Percentiles rank a stretch among this genome's conserved stretches.
Conservation (phyloP, 2,888 invertebrate species). For the Trissonchulus sp. region DNA sequence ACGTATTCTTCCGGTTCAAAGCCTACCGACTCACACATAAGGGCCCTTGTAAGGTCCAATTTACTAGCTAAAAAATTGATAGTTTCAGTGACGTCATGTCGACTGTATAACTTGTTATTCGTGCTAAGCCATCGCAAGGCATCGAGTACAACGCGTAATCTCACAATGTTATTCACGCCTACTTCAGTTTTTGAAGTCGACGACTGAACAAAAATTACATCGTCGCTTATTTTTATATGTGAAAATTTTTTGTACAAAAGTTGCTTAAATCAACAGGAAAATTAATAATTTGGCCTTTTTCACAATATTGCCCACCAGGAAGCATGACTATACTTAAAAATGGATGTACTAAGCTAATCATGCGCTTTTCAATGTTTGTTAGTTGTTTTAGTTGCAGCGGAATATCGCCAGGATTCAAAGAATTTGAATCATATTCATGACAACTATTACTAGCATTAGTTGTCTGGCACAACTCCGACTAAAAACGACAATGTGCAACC, state of each 20-base stretch:
- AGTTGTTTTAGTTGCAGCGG: neutral
- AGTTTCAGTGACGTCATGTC: neutral
- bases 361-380: constrained; percentile 1
- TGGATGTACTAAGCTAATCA: constrained; percentile 4
- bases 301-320: constrained; percentile 17
- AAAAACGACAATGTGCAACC: too few relatives aligned
- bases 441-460: neutral
- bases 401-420: constrained; percentile 12
- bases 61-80: neutral
- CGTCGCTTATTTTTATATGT: neutral
- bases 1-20: constrained; percentile 12
- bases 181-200: neutral
- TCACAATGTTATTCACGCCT: neutral
- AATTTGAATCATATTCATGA: neutral
- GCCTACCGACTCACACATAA: neutral
- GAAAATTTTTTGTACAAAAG: neutral
- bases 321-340: neutral
- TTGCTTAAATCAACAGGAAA: neutral
- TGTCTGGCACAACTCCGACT: too few relatives aligned
- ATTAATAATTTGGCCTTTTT: constrained; percentile 12
- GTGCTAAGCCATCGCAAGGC: neutral
- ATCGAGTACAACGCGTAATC: neutral
- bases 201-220: neutral
- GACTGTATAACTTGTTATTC: neutral
- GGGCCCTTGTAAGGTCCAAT: neutral